These are phyloP conservation scores for Ridgeia piscesae DNA, from an alignment of 1,140 invertebrate genomes.

Conservation along the genomic window DNA sequence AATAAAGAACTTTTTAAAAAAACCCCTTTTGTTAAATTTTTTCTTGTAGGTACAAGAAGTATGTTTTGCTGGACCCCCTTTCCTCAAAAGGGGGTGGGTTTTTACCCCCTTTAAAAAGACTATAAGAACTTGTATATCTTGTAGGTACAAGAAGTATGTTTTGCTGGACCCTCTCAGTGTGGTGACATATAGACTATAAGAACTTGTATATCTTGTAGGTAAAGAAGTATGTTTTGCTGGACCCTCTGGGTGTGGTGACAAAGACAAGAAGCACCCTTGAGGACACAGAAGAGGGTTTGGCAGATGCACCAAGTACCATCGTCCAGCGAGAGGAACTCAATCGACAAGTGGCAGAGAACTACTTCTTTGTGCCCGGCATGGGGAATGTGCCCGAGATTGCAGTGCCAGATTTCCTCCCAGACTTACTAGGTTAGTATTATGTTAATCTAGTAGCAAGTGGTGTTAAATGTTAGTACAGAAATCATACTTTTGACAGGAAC, in stretches of 20 bases:
- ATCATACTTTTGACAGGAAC: background rate
- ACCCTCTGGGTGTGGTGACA: slow-evolving; percentile 60
- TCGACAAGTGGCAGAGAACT: slow-evolving; percentile 70
- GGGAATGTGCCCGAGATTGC: slow-evolving; percentile 83
- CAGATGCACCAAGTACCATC: slow-evolving; percentile 81
- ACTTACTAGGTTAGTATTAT: slow-evolving; percentile 69
- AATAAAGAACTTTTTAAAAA: too few species aligned
- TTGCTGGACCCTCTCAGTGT: too few species aligned
- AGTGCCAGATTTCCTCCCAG: slow-evolving; percentile 83
- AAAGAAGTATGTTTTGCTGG: too few species aligned
- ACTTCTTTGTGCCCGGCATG: slow-evolving; percentile 82
- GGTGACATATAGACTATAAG: too few species aligned
- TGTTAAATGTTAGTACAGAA: too few species aligned
- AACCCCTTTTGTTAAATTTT: too few species aligned
- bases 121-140: too few species aligned
- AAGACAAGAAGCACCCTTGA: slow-evolving; percentile 56
- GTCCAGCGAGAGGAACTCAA: slow-evolving; percentile 69
- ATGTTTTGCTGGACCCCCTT: too few species aligned
- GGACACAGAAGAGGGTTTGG: slow-evolving; percentile 63
- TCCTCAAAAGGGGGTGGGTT: too few species aligned
- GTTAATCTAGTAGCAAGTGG: slow-evolving; percentile 26
- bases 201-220: too few species aligned
- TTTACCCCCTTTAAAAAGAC: too few species aligned
- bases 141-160: too few species aligned
- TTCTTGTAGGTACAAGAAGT: slow-evolving; percentile 64